Evolutionary conservation across 92 coral and sea anemone genomes (phyloP), one percentile per base, ranked within the genome.

Genomic region (Pocillopora meandrina): DNA sequence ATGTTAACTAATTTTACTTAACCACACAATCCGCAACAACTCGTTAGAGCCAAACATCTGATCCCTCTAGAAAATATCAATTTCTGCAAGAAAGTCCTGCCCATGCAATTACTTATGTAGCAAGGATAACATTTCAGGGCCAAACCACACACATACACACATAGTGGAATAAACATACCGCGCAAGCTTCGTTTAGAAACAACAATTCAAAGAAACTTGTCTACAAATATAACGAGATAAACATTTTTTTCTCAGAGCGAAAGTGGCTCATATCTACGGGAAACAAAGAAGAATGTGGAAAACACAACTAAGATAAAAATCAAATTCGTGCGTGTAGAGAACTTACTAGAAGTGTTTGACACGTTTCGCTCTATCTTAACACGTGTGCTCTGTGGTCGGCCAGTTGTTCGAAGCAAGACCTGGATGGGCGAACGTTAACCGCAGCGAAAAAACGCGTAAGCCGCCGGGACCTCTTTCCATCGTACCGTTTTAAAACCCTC

Each of bases 1-100:
- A 80, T 67, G 84, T 83, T 73, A 83, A 73, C 73, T 74, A 64
- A 73, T 83, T 83, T 83, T 66, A 62, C 86, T 83, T 64, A 64
- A 83, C 80, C 80, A 83, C 74, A 83, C 79, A 74, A 61, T 31
- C 79, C 31, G 57, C 86, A 33, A 80, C 67, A 70, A 80, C 61
- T 64, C 72, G 64, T 74, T 63, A 74, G 63, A 47, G 52, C 86
- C 72, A 49, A 62, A 52, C 64, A 62, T 74, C 35, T 72, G 80
- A 83, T 64, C 80, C 47, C 21, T 18, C 72, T n/a, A 49, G 36
- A 82, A 74, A 72, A 74, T 83, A 83, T 73, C 79, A 63, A 55
- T 83, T 82, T 62, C 56, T 20, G 35, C 61, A 69, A 61, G 63
- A 31, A 63, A 31, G 33, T n/a, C 64, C 55, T 23, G 42, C 57